Base-by-base conservation (phyloP, 2,888 invertebrate species). In the Caenorhabditis parvicauda region DNA sequence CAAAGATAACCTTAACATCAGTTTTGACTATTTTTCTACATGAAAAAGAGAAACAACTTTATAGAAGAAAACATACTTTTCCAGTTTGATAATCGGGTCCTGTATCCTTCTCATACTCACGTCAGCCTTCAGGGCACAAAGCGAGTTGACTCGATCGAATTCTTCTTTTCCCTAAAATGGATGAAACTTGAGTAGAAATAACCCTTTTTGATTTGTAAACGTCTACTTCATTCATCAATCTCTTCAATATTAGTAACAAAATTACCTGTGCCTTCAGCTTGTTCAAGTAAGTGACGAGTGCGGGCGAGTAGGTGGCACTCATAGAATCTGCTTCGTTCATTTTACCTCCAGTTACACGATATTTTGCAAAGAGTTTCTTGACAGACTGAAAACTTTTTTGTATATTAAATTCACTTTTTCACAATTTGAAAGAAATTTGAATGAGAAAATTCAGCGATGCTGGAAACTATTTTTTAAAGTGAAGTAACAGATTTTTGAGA, bases 221-320 rank as follows among this genome's bases (percentile, higher is more conserved):
- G n/a, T n/a, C n/a, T n/a, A n/a, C n/a, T n/a, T n/a, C n/a, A n/a
- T n/a, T n/a, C n/a, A n/a, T n/a, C n/a, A n/a, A n/a, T n/a, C n/a
- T n/a, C n/a, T n/a, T n/a, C n/a, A n/a, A n/a, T n/a, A 25, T 4
- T 27, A 46, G 7, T 9, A 14, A 14, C 12, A 28, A 46, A 46
- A 19, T 17, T 25, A 49, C 56, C 24, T 58, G 55, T n/a, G 27
- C 47, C 49, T 63, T 63, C 37, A 63, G 41, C n/a, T 55, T 43
- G 48, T 59, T 63, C 52, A 63, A 27, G 35, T 44, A 19, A 17
- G 32, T 52, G 3, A 63, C 27, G 4, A 63, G 28, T n/a, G 19
- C 5, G 5, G 44, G 32, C 0, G 63, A 24, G 39, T 59, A 63
- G n/a, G 49, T 55, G 1, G 17, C 37, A 27, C 58, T 58, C 63